Conservation (phyloP, 2,113 vertebrate genomes). For the Tonatia bakeri region DNA sequence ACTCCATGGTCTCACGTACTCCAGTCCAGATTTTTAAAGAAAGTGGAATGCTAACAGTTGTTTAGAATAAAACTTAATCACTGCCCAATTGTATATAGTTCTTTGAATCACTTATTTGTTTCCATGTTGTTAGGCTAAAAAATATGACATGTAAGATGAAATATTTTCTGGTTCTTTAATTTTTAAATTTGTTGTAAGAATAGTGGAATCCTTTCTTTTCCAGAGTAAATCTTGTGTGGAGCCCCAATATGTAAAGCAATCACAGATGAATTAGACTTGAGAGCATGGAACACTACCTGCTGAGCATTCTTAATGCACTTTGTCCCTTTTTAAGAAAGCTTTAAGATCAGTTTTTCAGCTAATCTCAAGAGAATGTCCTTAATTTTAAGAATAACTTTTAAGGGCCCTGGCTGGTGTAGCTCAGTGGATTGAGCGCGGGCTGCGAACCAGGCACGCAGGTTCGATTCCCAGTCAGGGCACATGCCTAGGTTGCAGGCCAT, state of each 20-base stretch:
- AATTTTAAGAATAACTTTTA: constrained; percentile 3
- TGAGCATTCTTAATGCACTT: not conserved
- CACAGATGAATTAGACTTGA: not conserved
- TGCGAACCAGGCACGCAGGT: no score
- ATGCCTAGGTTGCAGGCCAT: no score
- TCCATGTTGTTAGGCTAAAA: not conserved
- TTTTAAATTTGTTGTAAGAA: not conserved
- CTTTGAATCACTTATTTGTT: not conserved
- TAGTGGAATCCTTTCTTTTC: not conserved
- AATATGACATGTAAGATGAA: not conserved
- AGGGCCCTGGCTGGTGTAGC: no score
- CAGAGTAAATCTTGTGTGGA: not conserved
- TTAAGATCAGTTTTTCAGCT: not conserved
- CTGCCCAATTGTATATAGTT: not conserved
- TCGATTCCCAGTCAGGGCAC: no score
- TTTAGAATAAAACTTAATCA: not conserved
- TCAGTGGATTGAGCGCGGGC: no score
- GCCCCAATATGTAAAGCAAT: not conserved
- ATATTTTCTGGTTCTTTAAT: not conserved
- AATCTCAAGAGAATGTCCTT: not conserved
- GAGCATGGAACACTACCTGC: not conserved
- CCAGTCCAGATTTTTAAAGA: not conserved
- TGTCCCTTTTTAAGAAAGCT: not conserved
- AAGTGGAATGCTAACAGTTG: not conserved
- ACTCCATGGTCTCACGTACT: not conserved